A percentile compares a stretch with the other conserved stretches of the same genome.
Evolutionary conservation across 2,888 invertebrate genomes (phyloP).

Genomic region (Caenorhabditis sp.): DNA sequence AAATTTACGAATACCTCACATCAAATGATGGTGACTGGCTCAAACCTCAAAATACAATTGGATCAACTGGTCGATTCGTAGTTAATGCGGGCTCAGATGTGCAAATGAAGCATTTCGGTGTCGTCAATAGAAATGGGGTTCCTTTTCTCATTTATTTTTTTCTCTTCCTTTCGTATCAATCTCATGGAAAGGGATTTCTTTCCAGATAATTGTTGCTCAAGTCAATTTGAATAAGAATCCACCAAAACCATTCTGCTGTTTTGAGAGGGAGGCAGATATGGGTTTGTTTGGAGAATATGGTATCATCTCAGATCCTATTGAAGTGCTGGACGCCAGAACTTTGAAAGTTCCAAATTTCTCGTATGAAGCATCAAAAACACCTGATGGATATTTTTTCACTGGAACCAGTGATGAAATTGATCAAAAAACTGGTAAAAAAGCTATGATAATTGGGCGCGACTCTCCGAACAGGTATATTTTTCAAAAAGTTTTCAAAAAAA

Average conservation of each 20-base stretch:
- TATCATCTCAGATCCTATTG: slow-evolving; percentile 45
- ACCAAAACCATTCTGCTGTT: slow-evolving; percentile 64
- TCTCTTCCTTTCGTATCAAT: not conserved
- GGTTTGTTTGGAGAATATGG: slow-evolving; percentile 60
- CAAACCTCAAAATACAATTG: not conserved
- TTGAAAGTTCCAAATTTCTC: slow-evolving; percentile 54
- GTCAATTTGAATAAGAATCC: slow-evolving; percentile 22
- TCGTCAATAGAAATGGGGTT: slow-evolving; percentile 30
- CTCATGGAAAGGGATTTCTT: not conserved
- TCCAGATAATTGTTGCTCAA: slow-evolving; percentile 19
- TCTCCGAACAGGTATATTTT: slow-evolving; percentile 35
- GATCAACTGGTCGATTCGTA: slow-evolving; percentile 11
- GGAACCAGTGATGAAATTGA: slow-evolving; percentile 55
- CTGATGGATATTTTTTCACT: slow-evolving; percentile 67
- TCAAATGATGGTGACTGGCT: slow-evolving; percentile 24
- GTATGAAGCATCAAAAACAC: slow-evolving; percentile 64
- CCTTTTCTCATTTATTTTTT: not conserved
- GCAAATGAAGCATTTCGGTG: slow-evolving; percentile 33
- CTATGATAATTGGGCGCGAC: slow-evolving; percentile 58
- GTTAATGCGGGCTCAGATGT: slow-evolving; percentile 40
- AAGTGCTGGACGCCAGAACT: slow-evolving; percentile 62
- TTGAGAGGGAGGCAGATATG: slow-evolving; percentile 37
- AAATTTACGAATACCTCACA: slow-evolving; percentile 16
- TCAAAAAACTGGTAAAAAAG: slow-evolving; percentile 59
- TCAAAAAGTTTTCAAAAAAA: not conserved